A percentile compares a stretch with the other conserved stretches of the same genome.
Evolutionary conservation across 2,113 vertebrate genomes (phyloP).

Genomic region (Rhizomys pruinosus): DNA sequence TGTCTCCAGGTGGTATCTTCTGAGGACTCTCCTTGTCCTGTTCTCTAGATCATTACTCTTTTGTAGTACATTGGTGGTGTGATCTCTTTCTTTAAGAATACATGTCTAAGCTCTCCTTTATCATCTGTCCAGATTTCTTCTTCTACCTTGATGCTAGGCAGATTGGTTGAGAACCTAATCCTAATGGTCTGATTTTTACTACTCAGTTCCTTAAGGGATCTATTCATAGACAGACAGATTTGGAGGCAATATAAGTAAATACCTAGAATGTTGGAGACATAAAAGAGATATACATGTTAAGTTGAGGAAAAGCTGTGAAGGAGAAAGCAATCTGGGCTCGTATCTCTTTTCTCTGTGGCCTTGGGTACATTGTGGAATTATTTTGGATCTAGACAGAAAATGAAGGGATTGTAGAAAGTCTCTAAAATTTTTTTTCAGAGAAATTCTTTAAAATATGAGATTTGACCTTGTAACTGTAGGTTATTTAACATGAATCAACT

Average conservation of each 20-base stretch:
- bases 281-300: neutral
- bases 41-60: neutral
- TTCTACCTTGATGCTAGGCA: neutral
- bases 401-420: neutral
- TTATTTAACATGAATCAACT: neutral
- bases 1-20: neutral
- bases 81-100: neutral
- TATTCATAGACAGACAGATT: neutral
- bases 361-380: neutral
- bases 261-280: neutral
- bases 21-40: neutral
- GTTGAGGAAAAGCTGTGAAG: neutral
- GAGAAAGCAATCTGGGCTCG: neutral
- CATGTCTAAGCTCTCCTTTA: neutral
- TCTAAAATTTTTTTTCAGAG: neutral
- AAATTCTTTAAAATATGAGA: conserved; percentile 27
- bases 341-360: neutral
- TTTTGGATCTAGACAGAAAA: neutral
- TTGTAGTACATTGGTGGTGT: neutral
- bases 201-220: neutral
- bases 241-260: neutral
- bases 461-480: neutral
- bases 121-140: neutral
- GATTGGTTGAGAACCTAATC: neutral
- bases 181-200: neutral